These are phyloP conservation scores for Hydrolagus colliei DNA, from an alignment of 2,797 vertebrate species.

Conservation along the genomic window DNA sequence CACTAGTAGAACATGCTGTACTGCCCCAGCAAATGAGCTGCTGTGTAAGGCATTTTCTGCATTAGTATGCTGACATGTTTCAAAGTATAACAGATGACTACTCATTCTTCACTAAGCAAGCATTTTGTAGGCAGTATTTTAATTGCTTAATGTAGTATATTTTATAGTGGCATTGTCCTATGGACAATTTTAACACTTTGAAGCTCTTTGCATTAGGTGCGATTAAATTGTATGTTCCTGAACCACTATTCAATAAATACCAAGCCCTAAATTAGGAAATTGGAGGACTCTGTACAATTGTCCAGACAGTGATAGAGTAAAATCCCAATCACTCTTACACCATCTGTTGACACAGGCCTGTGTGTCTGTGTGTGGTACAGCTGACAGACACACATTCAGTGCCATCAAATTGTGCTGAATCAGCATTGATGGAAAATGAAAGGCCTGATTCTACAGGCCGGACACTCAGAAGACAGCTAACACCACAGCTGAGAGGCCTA, in stretches of 20 bases:
- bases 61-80: neutral
- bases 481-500: slow-evolving; percentile 29
- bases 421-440: slow-evolving; percentile 28
- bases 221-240: neutral
- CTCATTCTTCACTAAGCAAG: neutral
- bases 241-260: neutral
- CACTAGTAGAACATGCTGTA: neutral
- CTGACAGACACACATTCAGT: slow-evolving; percentile 45
- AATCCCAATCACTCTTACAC: slow-evolving; percentile 35
- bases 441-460: neutral
- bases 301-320: neutral
- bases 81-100: neutral
- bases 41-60: neutral
- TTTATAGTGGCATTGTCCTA: neutral
- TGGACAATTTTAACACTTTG: neutral
- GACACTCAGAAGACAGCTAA: neutral
- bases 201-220: neutral
- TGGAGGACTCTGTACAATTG: neutral
- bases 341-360: slow-evolving; percentile 56
- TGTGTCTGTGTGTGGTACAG: slow-evolving; percentile 47
- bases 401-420: slow-evolving; percentile 47
- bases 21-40: too few species aligned
- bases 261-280: slow-evolving; percentile 2
- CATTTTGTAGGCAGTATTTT: neutral
- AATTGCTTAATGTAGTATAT: neutral